Evolutionary conservation across 2,113 vertebrate genomes (phyloP).

Genomic region (Gallinago undulata): DNA sequence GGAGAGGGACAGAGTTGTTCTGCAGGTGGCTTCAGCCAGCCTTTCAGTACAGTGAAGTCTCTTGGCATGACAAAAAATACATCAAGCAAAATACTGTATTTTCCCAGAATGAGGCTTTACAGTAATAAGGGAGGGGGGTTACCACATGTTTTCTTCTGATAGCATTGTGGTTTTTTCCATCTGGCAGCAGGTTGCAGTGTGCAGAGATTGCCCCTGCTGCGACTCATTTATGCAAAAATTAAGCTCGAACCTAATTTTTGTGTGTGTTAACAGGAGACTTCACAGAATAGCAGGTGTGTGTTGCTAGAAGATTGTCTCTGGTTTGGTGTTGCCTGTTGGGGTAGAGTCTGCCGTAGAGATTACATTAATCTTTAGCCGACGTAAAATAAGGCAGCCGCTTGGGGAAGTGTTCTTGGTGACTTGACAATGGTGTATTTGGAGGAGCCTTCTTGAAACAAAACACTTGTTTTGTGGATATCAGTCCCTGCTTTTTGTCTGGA

Average conservation of each 20-base stretch:
- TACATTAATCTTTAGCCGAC: neutral
- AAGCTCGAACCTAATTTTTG: neutral
- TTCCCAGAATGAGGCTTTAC: constrained; percentile 3
- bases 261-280: neutral
- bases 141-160: constrained; percentile 48
- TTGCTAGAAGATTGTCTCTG: neutral
- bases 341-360: neutral
- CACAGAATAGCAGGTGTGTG: neutral
- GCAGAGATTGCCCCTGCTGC: constrained; percentile 27
- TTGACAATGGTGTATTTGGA: neutral
- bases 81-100: neutral
- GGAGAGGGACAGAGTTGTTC: neutral
- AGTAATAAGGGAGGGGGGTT: neutral
- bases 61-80: neutral
- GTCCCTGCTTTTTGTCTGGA: neutral
- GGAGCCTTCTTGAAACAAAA: neutral
- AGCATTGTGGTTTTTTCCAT: constrained; percentile 39
- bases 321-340: neutral
- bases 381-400: neutral
- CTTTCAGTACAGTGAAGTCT: neutral
- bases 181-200: constrained; percentile 35
- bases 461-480: neutral
- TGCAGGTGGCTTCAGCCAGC: neutral
- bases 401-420: neutral
- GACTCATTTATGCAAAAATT: constrained; percentile 49